A percentile compares a stretch with the other conserved stretches of the same genome.
Evolutionary conservation across 2,888 invertebrate species (phyloP).

Genomic region (Globia sparganii): DNA sequence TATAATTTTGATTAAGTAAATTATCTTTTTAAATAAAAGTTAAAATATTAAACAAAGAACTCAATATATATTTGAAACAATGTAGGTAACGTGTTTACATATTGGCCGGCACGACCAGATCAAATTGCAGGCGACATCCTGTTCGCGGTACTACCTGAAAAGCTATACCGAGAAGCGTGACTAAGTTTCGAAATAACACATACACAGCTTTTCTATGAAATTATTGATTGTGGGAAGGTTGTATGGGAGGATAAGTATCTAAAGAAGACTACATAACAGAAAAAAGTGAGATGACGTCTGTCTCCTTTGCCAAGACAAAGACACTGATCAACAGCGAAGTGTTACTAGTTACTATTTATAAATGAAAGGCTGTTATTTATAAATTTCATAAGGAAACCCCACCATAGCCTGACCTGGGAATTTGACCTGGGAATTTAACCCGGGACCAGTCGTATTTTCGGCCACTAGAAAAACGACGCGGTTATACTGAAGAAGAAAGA

Average conservation of each 20-base stretch:
- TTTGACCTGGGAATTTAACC: too few relatives aligned
- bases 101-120: conserved; percentile 62
- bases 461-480: not conserved
- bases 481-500: not conserved
- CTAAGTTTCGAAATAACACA: conserved; percentile 49
- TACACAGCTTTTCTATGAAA: not conserved
- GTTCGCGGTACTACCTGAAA: conserved; percentile 67
- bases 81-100: conserved; percentile 59
- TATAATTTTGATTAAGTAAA: not conserved
- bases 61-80: conserved; percentile 65
- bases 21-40: not conserved
- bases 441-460: too few relatives aligned
- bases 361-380: not conserved
- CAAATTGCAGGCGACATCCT: conserved; percentile 73
- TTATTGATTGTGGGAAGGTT: not conserved
- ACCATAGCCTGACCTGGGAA: not conserved
- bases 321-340: not conserved
- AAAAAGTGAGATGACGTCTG: too few relatives aligned
- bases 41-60: conserved; percentile 17
- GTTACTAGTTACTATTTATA: not conserved
- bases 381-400: not conserved
- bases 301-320: not conserved
- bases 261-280: not conserved
- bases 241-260: not conserved
- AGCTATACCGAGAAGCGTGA: conserved; percentile 62